Conservation (phyloP, 1,140 invertebrate species). For the Diprion similis region DNA sequence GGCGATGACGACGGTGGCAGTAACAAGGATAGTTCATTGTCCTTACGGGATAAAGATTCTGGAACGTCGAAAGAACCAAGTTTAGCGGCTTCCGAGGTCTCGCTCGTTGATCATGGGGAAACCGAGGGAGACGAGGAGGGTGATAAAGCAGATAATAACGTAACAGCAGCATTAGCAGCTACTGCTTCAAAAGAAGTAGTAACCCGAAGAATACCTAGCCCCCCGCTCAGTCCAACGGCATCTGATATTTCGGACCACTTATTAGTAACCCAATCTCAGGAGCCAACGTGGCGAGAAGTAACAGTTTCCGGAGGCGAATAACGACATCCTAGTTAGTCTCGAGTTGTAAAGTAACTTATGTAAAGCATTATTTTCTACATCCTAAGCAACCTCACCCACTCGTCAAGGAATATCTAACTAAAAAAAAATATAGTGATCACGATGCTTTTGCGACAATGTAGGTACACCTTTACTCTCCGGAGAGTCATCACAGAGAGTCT, state of each 20-base stretch:
- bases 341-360: background rate
- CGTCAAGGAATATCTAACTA: too few species aligned
- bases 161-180: too few species aligned
- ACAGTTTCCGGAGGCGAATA: constrained; percentile 61
- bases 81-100: constrained; percentile 45
- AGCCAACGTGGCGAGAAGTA: constrained; percentile 58
- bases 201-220: constrained; percentile 46
- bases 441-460: too few species aligned
- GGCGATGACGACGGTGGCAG: constrained; percentile 49
- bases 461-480: too few species aligned
- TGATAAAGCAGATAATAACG: too few species aligned
- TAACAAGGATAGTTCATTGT: constrained; percentile 52
- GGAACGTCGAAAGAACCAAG: constrained; percentile 44
- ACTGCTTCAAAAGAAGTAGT: constrained; percentile 35
- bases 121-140: constrained; percentile 37
- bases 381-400: background rate
- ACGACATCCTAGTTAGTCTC: constrained; percentile 22
- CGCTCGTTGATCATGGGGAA: constrained; percentile 40
- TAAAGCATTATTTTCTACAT: background rate
- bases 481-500: too few species aligned
- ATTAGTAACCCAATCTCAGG: constrained; percentile 49
- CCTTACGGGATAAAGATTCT: constrained; percentile 51
- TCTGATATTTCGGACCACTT: constrained; percentile 48
- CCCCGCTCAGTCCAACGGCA: constrained; percentile 47
- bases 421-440: too few species aligned